A percentile compares a stretch with the other conserved stretches of the same genome.
These are phyloP conservation scores for Trichonephila clavipes DNA, from an alignment of 1,140 invertebrate genomes.

Conservation along the genomic window DNA sequence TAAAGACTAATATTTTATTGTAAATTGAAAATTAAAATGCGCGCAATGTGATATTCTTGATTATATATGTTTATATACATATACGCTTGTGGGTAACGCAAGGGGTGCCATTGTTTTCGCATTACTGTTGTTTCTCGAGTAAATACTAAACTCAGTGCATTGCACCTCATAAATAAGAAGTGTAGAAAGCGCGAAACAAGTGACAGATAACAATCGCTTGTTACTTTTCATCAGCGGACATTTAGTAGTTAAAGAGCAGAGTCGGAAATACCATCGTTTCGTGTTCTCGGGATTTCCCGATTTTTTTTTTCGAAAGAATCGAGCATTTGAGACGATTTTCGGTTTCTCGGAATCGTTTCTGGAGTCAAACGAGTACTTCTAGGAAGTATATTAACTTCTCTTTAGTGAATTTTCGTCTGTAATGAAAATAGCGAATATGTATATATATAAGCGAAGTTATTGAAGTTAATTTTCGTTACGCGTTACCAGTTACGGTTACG, in stretches of 20 bases:
- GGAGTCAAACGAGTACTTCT: not conserved
- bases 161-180: not conserved
- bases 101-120: too few species aligned
- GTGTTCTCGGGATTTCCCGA: not conserved
- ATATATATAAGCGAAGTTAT: too few species aligned
- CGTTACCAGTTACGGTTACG: too few species aligned
- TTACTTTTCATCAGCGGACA: not conserved
- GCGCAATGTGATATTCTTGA: too few species aligned
- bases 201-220: not conserved
- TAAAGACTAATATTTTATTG: too few species aligned
- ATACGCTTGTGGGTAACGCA: too few species aligned
- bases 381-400: not conserved
- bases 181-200: not conserved
- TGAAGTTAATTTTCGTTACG: too few species aligned
- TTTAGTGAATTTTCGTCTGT: too few species aligned
- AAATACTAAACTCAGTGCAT: not conserved
- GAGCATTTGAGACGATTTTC: slow-evolving; percentile 5
- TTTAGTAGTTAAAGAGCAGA: not conserved
- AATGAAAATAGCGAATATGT: too few species aligned
- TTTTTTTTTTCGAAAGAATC: not conserved
- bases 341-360: not conserved
- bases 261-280: not conserved
- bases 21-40: too few species aligned
- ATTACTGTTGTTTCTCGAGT: too few species aligned
- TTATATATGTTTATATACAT: too few species aligned